These are phyloP conservation scores for Stramonita haemastoma DNA, from an alignment of 2,888 invertebrate genomes.

Conservation along the genomic window DNA sequence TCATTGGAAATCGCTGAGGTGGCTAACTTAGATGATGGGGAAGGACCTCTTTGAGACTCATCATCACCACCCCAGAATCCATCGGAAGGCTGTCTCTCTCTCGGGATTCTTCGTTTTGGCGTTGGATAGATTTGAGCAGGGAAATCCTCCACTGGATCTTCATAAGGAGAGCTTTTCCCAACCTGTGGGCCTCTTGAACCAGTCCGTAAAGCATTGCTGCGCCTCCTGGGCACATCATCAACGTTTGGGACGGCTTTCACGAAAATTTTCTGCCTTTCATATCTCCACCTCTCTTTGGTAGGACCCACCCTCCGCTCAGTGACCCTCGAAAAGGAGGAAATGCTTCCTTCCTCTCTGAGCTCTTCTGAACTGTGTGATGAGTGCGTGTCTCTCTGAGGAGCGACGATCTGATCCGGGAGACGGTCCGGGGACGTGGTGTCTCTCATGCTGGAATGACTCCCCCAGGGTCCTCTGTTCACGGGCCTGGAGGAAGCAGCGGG, in stretches of 20 bases:
- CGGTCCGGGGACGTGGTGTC: constrained; percentile 24
- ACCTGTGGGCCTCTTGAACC: no score
- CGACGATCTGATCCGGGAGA: not conserved
- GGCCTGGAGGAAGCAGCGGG: not conserved
- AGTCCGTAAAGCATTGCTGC: not conserved
- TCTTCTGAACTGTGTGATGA: not conserved
- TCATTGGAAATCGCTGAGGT: not conserved
- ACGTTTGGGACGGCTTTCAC: not conserved
- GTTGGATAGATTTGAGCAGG: not conserved
- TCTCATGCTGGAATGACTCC: constrained; percentile 20
- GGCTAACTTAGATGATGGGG: not conserved
- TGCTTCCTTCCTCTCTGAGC: not conserved
- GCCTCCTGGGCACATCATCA: not conserved
- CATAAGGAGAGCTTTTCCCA: not conserved
- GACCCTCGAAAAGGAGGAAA: not conserved
- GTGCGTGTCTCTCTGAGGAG: not conserved
- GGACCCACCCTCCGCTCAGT: not conserved
- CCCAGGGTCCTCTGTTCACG: constrained; percentile 8
- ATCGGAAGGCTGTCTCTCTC: not conserved
- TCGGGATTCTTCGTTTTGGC: not conserved
- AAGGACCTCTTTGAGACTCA: not conserved
- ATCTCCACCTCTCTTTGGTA: not conserved
- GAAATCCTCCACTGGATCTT: not conserved
- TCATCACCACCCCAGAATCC: not conserved
- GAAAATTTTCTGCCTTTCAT: not conserved